phyloP scores from a whole-genome alignment of 2,113 vertebrate species.

The Corythoichthys haematopterus region DNA sequence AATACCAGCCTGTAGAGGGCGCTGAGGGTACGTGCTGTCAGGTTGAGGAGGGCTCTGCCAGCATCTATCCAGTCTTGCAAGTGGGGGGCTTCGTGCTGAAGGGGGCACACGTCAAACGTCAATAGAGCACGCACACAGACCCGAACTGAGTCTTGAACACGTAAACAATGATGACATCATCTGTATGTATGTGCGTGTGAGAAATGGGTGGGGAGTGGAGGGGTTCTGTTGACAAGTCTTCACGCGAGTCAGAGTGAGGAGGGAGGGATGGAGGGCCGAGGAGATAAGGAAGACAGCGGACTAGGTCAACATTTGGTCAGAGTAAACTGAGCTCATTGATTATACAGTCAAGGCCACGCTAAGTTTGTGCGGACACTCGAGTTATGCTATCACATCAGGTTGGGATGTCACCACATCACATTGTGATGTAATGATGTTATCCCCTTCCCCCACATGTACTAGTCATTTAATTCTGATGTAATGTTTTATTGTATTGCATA shows the following conservation, averaged over 20 bases:
- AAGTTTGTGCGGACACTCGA: background rate
- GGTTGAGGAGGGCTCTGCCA: background rate
- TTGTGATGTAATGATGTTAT: too few species aligned
- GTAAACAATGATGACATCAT: background rate
- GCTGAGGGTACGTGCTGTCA: constrained; percentile 2
- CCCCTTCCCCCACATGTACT: too few species aligned
- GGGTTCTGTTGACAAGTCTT: background rate
- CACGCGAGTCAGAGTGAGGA: background rate
- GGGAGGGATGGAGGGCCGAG: background rate
- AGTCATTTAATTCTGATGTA: too few species aligned
- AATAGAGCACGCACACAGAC: background rate
- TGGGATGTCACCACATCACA: too few species aligned
- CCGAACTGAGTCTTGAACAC: background rate
- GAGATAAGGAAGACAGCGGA: background rate
- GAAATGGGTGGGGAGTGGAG: too few species aligned
- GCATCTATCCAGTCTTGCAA: background rate
- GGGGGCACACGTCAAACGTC: background rate
- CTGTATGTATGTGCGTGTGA: background rate
- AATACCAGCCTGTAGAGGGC: constrained; percentile 2
- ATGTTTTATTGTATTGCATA: too few species aligned
- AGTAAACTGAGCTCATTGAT: background rate
- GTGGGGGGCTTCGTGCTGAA: background rate
- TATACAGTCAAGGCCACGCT: background rate
- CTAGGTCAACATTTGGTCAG: background rate
- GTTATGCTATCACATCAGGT: too few species aligned